A percentile compares a stretch with the other conserved stretches of the same genome.
phyloP scores from a whole-genome alignment of 2,113 vertebrate species.

The Poicephalus meyeri region DNA sequence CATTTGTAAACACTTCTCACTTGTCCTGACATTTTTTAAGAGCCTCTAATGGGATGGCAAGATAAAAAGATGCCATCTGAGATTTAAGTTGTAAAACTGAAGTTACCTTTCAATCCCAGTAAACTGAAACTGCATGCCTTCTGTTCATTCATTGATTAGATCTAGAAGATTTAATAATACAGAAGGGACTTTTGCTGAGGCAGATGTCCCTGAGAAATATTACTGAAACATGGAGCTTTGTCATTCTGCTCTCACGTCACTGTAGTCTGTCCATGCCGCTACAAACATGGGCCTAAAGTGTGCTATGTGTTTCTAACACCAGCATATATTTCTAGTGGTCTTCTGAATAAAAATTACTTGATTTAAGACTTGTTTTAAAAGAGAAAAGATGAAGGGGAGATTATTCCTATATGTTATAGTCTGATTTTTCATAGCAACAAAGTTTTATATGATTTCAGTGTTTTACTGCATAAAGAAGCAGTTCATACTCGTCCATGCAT shows the following conservation, averaged over 20 bases:
- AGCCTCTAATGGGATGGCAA: background rate
- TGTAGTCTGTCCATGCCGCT: background rate
- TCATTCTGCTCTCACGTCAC: accelerated
- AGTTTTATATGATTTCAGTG: background rate
- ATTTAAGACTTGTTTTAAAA: background rate
- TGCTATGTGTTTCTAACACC: background rate
- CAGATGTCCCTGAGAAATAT: background rate
- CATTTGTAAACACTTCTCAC: background rate
- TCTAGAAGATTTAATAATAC: background rate
- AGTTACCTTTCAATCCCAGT: background rate
- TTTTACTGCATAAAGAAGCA: background rate
- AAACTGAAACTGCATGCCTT: background rate
- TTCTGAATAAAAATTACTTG: background rate
- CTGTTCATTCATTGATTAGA: background rate
- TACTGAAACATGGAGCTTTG: background rate
- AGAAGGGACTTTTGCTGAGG: background rate
- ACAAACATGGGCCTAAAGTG: background rate
- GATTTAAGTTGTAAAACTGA: background rate
- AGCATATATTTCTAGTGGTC: background rate
- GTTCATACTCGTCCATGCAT: background rate
- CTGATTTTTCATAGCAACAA: background rate
- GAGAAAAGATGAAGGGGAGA: background rate
- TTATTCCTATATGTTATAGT: background rate
- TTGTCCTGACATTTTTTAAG: background rate
- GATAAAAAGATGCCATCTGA: background rate